Evolutionary conservation across 2,113 vertebrate genomes (phyloP), one percentile per base, ranked within the genome.

Genomic region (Nyctereutes procyonoides): DNA sequence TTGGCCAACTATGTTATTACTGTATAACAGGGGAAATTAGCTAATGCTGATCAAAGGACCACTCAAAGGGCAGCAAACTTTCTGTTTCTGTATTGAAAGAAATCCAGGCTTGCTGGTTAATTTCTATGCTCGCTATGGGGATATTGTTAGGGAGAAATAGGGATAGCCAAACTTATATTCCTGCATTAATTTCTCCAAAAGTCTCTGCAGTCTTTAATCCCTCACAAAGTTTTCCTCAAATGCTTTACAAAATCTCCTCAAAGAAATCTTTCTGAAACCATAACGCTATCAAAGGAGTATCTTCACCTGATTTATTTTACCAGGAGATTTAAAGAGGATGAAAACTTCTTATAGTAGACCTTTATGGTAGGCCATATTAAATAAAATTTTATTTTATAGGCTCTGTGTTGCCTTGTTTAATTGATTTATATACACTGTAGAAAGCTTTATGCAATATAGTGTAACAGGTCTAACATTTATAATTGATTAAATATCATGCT

Each of bases 321-420:
- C 60, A 95, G 74, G 9, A 32, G 81, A 87, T 96, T 95, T 92
- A 96, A 96, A 85, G 60, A 94, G 48, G 48, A 73, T 95, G 38
- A 88, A 97, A 98, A 67, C 43, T 96, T 96, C 55, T 9, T 94
- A 95, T 9, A 92, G 58, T 90, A 97, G 80, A 81, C 32, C 74
- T 97, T 96, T 92, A 97, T 90, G 79, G 73, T 91, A 81, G 86
- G 17, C 56, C 56, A 48, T 86, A 90, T 95, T 97, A 96, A 84
- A 92, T 96, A 93, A 92, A 96, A 89, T 90, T 94, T 96, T 93
- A 92, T 88, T 97, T 96, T 95, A 90, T 74, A 65, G 80, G 80
- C 51, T 74, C 71, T 94, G 32, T 81, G 74, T 96, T 96, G 69
- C 76, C 97, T 98, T 97, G 96, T 97, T 98, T 97, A 97, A 95